Evolutionary conservation across 2,797 vertebrate genomes (phyloP).

Genomic region (Lepilemur ruficaudatus): DNA sequence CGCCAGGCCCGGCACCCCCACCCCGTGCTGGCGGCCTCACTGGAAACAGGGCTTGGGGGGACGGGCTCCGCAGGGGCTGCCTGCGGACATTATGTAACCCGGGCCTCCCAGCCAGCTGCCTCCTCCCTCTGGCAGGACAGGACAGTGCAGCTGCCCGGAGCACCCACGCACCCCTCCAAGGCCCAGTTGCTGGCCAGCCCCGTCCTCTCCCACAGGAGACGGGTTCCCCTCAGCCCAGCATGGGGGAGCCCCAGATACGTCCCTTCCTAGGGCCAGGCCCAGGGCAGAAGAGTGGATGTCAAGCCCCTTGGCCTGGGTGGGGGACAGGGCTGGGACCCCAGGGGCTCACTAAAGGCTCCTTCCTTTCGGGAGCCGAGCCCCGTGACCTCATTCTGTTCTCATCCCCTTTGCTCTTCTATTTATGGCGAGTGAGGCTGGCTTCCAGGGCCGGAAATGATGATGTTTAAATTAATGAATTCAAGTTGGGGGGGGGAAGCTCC

Average conservation of each 20-base stretch:
- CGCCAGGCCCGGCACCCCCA: constrained; percentile 79
- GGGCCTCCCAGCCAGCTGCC: constrained; percentile 22
- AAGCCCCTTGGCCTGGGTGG: not conserved
- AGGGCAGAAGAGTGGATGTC: not conserved
- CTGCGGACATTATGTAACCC: constrained; percentile 84
- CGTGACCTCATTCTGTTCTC: constrained; percentile 20
- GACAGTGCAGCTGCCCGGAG: not conserved
- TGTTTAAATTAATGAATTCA: constrained; percentile 67
- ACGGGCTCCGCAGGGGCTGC: constrained; percentile 81
- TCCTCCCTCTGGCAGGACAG: constrained; percentile 54
- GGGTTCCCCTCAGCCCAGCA: not conserved
- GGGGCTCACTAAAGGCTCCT: not conserved
- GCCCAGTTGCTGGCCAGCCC: not conserved
- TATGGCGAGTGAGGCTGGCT: constrained; percentile 55
- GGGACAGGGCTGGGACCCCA: not conserved
- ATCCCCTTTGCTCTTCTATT: constrained; percentile 56
- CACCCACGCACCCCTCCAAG: not conserved
- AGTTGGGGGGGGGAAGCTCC: not conserved
- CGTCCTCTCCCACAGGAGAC: not conserved
- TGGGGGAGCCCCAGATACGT: not conserved
- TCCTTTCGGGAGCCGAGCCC: not conserved
- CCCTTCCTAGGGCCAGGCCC: not conserved
- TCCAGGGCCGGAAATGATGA: constrained; percentile 68
- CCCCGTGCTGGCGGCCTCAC: constrained; percentile 78
- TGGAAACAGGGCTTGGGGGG: constrained; percentile 87